Evolutionary conservation across 2,888 invertebrate genomes (phyloP).

Genomic region (Tribolium freemani): DNA sequence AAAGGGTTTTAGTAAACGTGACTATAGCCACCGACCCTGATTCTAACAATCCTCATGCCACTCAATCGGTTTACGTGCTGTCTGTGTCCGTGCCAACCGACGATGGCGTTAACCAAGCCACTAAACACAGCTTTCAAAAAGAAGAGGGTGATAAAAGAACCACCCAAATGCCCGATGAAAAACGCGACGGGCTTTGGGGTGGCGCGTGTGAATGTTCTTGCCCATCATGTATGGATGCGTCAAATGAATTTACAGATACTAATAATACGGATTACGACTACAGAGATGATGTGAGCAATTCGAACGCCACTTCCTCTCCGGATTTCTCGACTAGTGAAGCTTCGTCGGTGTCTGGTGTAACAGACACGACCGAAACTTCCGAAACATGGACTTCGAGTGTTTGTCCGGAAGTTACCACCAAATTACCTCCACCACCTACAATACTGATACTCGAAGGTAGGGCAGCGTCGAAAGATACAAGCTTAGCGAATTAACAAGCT

Average conservation of each 20-base stretch:
- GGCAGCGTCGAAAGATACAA: constrained; percentile 51
- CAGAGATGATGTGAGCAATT: constrained; percentile 48
- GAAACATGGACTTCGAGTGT: constrained; percentile 43
- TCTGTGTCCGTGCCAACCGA: constrained; percentile 85
- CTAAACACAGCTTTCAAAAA: constrained; percentile 47
- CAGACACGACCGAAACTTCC: constrained; percentile 45
- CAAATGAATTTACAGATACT: constrained; percentile 60
- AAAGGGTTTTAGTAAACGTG: constrained; percentile 84
- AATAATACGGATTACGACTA: constrained; percentile 52
- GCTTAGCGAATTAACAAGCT: constrained; percentile 51
- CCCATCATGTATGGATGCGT: constrained; percentile 76
- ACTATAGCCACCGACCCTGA: constrained; percentile 83
- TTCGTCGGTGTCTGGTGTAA: constrained; percentile 41
- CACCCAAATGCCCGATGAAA: constrained; percentile 47
- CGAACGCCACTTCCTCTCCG: constrained; percentile 21
- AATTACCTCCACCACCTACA: constrained; percentile 77
- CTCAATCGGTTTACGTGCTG: constrained; percentile 81
- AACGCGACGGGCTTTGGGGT: constrained; percentile 67
- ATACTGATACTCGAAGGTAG: constrained; percentile 90
- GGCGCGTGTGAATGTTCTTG: constrained; percentile 83
- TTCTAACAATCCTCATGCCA: constrained; percentile 68
- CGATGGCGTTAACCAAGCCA: constrained; percentile 71
- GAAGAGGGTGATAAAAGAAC: constrained; percentile 47
- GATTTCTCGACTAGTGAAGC: constrained; percentile 21
- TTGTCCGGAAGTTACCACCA: constrained; percentile 67